Percentiles rank a stretch among this genome's conserved stretches.
Evolutionary conservation across 2,113 vertebrate genomes (phyloP).

Genomic region (Nanorana parkeri): DNA sequence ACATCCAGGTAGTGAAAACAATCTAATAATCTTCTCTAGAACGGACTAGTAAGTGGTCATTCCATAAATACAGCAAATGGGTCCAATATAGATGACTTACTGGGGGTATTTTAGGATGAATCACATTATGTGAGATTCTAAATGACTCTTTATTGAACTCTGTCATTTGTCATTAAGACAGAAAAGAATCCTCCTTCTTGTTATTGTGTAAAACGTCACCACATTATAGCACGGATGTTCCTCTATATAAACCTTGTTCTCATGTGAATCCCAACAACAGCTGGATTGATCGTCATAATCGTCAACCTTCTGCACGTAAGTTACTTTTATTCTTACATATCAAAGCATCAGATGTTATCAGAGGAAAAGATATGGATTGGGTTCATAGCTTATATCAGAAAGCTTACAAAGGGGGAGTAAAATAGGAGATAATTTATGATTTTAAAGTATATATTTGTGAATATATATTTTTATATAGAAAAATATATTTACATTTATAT

Average conservation of each 20-base stretch:
- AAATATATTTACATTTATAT: no score
- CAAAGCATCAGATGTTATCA: neutral
- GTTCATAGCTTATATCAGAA: no score
- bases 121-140: constrained; percentile 25
- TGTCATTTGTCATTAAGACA: neutral
- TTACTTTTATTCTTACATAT: neutral
- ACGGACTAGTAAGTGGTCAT: neutral
- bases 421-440: no score
- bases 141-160: constrained; percentile 8
- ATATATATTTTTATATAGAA: no score
- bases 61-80: neutral
- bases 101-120: constrained; percentile 10
- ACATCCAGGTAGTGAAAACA: neutral
- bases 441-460: no score
- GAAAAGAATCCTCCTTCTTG: constrained; percentile 12
- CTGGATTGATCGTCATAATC: neutral
- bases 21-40: neutral
- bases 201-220: constrained; percentile 14
- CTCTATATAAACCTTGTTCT: constrained; percentile 34
- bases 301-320: constrained; percentile 5
- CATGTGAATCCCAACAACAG: neutral
- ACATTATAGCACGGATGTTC: neutral
- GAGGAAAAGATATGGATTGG: neutral
- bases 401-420: no score
- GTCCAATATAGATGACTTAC: neutral